phyloP scores from a whole-genome alignment of 2,113 vertebrate species.

The Nothobranchius kuhntae region DNA sequence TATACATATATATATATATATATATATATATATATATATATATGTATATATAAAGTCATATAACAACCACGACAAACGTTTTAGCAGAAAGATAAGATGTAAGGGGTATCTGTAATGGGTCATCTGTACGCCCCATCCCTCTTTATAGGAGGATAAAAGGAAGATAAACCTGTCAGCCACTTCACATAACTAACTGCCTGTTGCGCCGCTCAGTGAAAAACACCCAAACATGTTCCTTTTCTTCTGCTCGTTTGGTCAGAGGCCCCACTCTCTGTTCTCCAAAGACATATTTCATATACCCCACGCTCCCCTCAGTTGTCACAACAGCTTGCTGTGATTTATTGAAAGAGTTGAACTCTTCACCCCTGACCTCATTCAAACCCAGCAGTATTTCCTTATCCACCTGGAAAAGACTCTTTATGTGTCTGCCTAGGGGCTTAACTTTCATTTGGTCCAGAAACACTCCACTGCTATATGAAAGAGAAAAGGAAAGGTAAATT shows the following conservation, averaged over 20 bases:
- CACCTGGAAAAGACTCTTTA: slow-evolving; percentile 75
- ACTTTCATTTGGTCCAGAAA: slow-evolving; percentile 64
- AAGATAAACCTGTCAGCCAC: slow-evolving; percentile 61
- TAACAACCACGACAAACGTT: slow-evolving; percentile 10
- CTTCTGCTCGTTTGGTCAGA: slow-evolving; percentile 50
- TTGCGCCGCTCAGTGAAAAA: slow-evolving; percentile 45
- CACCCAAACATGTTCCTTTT: slow-evolving; percentile 61
- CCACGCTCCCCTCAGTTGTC: slow-evolving; percentile 64
- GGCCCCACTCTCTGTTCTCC: slow-evolving; percentile 42
- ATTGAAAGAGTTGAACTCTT: slow-evolving; percentile 74
- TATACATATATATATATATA: too few relatives aligned
- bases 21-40: too few relatives aligned
- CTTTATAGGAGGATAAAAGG: slow-evolving; percentile 40
- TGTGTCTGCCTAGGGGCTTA: slow-evolving; percentile 60
- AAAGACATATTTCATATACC: slow-evolving; percentile 61
- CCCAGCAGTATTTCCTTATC: slow-evolving; percentile 58
- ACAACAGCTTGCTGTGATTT: slow-evolving; percentile 72
- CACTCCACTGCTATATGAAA: slow-evolving; percentile 61
- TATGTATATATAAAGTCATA: too few relatives aligned
- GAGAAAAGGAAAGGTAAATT: slow-evolving; percentile 56
- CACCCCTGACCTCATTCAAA: slow-evolving; percentile 75
- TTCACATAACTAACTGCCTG: slow-evolving; percentile 40
- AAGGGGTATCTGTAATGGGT: slow-evolving; percentile 37
- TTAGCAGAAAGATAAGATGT: slow-evolving; percentile 29
- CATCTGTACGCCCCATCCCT: slow-evolving; percentile 31